phyloP scores from a whole-genome alignment of 2,113 vertebrate genomes.

The Calidris pugnax region DNA sequence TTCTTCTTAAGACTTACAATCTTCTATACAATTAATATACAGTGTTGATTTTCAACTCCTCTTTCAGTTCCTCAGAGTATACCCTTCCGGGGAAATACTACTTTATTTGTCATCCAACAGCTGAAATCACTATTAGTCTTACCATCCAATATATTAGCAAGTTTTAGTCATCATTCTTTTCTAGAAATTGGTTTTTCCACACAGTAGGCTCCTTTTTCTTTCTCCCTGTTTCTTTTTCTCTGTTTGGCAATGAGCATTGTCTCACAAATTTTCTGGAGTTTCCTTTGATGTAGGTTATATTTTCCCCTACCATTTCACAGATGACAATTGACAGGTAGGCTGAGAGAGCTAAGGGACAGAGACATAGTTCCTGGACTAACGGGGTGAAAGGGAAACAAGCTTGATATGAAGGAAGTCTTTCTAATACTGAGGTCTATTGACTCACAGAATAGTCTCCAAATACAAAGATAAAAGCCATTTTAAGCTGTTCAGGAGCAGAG shows the following conservation, averaged over 20 bases:
- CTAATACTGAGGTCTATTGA: not conserved
- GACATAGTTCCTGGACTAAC: not conserved
- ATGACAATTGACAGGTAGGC: not conserved
- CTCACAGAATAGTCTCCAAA: not conserved
- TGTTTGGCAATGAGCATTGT: not conserved
- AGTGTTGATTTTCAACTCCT: not conserved
- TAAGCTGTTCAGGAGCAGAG: not conserved
- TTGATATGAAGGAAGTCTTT: not conserved
- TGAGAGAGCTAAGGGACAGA: not conserved
- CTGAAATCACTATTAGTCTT: not conserved
- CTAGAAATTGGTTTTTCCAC: not conserved
- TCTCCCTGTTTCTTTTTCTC: not conserved
- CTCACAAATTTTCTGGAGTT: not conserved
- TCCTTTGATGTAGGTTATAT: not conserved
- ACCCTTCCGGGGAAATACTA: not conserved
- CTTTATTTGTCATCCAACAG: not conserved
- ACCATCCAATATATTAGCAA: not conserved
- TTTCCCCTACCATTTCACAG: not conserved
- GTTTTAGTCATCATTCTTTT: not conserved
- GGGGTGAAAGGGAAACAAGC: not conserved
- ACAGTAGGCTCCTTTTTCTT: not conserved
- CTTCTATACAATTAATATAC: slow-evolving; percentile 12
- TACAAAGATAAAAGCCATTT: not conserved
- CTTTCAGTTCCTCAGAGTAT: not conserved
- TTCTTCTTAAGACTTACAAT: slow-evolving; percentile 21